Base-by-base conservation (phyloP, 2,888 invertebrate genomes). In the Icerya purchasi region DNA sequence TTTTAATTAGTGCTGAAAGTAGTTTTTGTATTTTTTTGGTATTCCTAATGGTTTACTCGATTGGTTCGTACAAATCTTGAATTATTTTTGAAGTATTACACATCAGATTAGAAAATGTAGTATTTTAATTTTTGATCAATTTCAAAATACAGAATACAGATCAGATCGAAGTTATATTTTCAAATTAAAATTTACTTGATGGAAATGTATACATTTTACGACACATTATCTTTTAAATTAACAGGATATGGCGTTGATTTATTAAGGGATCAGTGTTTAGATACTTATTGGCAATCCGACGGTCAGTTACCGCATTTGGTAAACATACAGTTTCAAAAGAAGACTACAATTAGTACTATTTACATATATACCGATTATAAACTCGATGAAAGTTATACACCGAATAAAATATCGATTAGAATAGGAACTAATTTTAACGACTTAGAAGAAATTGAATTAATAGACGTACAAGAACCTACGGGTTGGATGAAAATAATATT, bases 261-360 rank as follows among this genome's bases (percentile, higher is more conserved):
- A 69, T 73, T 98, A 52, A 76, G 96, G 64, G 94, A 97, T 72
- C 90, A 93, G 69, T 87, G 89, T 63, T 84, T 89, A 72, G 98
- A 98, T 66, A 93, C 94, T 2, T 98, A 96, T 71, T 98, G 98
- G 98, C 98, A 98, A 71, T 97, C 96, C 0, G 98, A 99, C 73
- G 98, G 98, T 0, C 96, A 96, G 66, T 78, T 98, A 63, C 98
- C 98, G 2, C 98, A 98, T 73, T 76, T 96, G 64, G 92, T 98
- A 0, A 97, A 96, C 69, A 90, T 98, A 64, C 93, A 96, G 69
- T 97, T 97, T 70, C 84, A 88, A 68, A 79, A 86, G 64, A 96
- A 96, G 73, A 97, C 92, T 0, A 90, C 91, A 64, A 85, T 98
- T 10, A 84, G 87, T 56, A 91, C 94, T 72, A 86, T 99, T 65